phyloP scores from a whole-genome alignment of 2,113 vertebrate species.

The Sarotherodon lohbergeri region DNA sequence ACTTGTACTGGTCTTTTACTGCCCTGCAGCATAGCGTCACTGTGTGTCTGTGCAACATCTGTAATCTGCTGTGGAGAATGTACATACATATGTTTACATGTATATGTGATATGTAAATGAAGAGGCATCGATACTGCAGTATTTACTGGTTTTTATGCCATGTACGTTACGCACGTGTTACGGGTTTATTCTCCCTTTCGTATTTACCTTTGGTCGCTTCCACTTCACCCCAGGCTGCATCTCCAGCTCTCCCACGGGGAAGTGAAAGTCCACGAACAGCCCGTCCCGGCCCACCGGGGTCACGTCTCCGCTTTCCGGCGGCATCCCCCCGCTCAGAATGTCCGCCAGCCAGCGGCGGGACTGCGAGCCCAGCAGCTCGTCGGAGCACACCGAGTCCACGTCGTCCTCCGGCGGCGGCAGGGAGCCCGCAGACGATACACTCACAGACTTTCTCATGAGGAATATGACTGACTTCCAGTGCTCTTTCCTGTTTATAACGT shows the following conservation, averaged over 20 bases:
- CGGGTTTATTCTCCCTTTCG: not conserved
- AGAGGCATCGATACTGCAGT: not conserved
- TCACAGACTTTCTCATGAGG: not conserved
- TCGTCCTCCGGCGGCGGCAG: constrained; percentile 27
- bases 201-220: constrained; percentile 61
- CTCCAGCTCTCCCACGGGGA: constrained; percentile 49
- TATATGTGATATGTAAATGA: not conserved
- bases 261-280: constrained; percentile 60
- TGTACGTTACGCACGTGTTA: not conserved
- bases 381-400: constrained; percentile 16
- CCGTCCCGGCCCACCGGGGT: constrained; percentile 12
- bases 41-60: not conserved
- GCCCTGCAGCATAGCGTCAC: not conserved
- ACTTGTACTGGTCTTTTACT: not conserved
- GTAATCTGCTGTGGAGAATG: not conserved
- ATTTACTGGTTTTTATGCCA: not conserved
- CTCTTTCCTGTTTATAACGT: not conserved
- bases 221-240: constrained; percentile 29
- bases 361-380: constrained; percentile 61
- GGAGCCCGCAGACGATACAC: not conserved
- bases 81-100: accelerated
- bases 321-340: not conserved
- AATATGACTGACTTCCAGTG: not conserved
- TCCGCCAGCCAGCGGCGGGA: constrained; percentile 52
- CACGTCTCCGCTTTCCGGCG: not conserved